Evolutionary conservation across 2,113 vertebrate genomes (phyloP), one percentile per base, ranked within the genome.

Genomic region (Eptesicus fuscus): DNA sequence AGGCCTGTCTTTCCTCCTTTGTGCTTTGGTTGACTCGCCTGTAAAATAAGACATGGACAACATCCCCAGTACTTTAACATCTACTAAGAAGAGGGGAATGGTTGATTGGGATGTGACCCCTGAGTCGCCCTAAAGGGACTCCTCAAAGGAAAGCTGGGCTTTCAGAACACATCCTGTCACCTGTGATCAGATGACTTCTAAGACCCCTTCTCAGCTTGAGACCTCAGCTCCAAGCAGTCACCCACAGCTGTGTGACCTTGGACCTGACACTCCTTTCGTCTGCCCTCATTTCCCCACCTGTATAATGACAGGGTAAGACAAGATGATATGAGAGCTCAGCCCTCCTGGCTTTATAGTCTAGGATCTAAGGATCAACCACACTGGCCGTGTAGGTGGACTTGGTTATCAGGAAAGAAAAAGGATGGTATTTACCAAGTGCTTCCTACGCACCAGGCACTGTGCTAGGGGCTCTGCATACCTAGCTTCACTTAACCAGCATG

Each of bases 401-500:
- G 56, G 71, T 69, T 49, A 59, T 80, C 30, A 22, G 40, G 53
- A 44, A 59, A 77, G 78, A 63, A 69, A 76, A 90, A 6, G 1
- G 3, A 12, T 67, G 37, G 14, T 23, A 13, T 44, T 56, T 53
- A 18, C 35, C 14, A 22, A 44, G 12, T 4, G 2, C 56, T 35
- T 92, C 17, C 10, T 49, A 9, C 1, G 7, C 49, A 70, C 12
- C 20, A 67, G 30, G 22, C 44, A 3, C 13, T 56, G 32, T 1
- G 4, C 32, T 13, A 28, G 23, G 30, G 5, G 16, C 14, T 44
- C 23, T 20, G 5, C 28, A 3, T 20, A 0, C 5, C 4, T 1
- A 7, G 3, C 67, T 85, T 67, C 0, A 2, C 13, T 35, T 17
- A 9, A 30, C 20, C 37, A 35, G 53, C 30, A n/a, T 40, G 65